Evolutionary conservation across 2,113 vertebrate species (phyloP).

Genomic region (Corvus cornix): DNA sequence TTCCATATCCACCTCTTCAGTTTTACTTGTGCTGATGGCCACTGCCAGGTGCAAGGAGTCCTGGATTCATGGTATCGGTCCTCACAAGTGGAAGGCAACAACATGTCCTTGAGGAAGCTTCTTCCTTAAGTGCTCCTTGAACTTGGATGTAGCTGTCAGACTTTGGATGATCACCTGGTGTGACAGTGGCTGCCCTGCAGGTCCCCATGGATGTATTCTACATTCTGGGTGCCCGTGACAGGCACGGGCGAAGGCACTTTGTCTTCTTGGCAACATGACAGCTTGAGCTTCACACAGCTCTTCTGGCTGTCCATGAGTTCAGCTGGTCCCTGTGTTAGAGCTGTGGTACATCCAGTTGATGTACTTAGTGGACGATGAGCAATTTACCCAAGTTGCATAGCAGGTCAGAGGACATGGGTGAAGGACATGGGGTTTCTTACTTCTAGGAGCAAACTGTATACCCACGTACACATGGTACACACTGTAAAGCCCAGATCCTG

Average conservation of each 20-base stretch:
- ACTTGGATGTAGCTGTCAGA: not conserved
- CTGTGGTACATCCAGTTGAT: not conserved
- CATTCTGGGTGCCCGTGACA: not conserved
- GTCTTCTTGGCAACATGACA: not conserved
- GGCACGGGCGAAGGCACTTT: not conserved
- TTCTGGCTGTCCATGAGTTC: not conserved
- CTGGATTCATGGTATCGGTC: not conserved
- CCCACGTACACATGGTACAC: too few species aligned
- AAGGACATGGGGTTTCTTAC: not conserved
- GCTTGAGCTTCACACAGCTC: not conserved
- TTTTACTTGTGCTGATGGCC: not conserved
- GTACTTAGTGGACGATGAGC: not conserved
- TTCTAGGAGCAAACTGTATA: not conserved
- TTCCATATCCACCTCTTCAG: not conserved
- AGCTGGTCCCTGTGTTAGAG: not conserved
- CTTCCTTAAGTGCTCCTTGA: not conserved
- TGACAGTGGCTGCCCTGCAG: not conserved
- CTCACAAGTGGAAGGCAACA: not conserved
- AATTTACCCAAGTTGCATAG: not conserved
- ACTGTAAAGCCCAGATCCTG: not conserved
- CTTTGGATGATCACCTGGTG: not conserved
- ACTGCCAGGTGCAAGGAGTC: not conserved
- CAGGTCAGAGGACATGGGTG: not conserved
- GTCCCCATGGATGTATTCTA: not conserved
- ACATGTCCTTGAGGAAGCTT: not conserved